phyloP scores from a whole-genome alignment of 2,888 invertebrate genomes.

The Cybosia mesomella region DNA sequence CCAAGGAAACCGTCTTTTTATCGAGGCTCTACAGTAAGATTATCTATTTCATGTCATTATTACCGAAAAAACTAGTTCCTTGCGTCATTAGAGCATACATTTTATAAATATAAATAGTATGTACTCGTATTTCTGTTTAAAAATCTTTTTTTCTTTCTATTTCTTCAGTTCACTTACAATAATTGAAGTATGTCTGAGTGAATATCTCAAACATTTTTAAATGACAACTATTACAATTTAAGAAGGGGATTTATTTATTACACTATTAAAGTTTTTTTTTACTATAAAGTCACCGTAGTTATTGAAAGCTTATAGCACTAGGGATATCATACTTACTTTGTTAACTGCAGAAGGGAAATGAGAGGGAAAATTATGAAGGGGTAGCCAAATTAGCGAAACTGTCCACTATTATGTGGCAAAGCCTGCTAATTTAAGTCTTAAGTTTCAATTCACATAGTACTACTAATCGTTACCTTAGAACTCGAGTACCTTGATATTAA shows the following conservation, averaged over 20 bases:
- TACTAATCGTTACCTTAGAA: neutral
- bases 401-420: neutral
- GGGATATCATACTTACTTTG: too few relatives aligned
- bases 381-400: neutral
- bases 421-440: neutral
- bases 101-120: constrained; percentile 30
- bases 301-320: too few relatives aligned
- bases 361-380: neutral
- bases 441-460: neutral
- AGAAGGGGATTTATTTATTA: neutral
- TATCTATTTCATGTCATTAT: constrained; percentile 32
- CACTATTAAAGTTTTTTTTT: too few relatives aligned
- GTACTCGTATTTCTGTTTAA: too few relatives aligned
- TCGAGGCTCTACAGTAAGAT: constrained; percentile 35
- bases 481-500: neutral
- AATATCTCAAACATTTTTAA: neutral
- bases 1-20: constrained; percentile 33
- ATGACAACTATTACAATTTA: neutral
- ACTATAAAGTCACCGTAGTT: too few relatives aligned
- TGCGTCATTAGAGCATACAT: constrained; percentile 39
- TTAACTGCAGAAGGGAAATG: too few relatives aligned
- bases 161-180: constrained; percentile 30
- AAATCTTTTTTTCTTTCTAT: too few relatives aligned
- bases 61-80: constrained; percentile 38
- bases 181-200: neutral